phyloP scores from a whole-genome alignment of 2,888 invertebrate genomes.

The Chesias legatella region DNA sequence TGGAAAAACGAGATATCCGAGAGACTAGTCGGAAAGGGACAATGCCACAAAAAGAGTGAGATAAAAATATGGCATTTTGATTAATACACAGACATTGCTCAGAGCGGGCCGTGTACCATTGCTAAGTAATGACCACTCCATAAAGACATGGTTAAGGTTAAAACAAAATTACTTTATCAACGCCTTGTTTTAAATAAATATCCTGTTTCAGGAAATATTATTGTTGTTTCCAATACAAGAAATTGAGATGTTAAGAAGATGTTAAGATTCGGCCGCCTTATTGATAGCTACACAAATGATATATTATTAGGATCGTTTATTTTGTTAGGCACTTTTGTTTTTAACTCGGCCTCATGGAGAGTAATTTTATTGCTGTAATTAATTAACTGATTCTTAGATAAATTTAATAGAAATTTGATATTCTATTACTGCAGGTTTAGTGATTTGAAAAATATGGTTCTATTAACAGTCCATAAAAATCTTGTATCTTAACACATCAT shows the following conservation, averaged over 20 bases:
- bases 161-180: constrained; percentile 81
- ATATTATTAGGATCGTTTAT: constrained; percentile 67
- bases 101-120: constrained; percentile 79
- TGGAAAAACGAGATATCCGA: constrained; percentile 69
- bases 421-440: constrained; percentile 27
- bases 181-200: constrained; percentile 81
- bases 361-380: constrained; percentile 50
- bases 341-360: constrained; percentile 42
- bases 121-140: constrained; percentile 81
- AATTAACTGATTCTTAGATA: constrained; percentile 47
- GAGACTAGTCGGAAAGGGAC: constrained; percentile 67
- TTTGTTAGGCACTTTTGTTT: constrained; percentile 48
- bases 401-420: constrained; percentile 43
- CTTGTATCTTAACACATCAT: constrained; percentile 22
- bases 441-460: constrained; percentile 17
- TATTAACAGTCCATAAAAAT: constrained; percentile 25
- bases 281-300: constrained; percentile 76
- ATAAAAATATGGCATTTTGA: constrained; percentile 78
- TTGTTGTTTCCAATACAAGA: constrained; percentile 78
- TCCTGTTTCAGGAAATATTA: constrained; percentile 81
- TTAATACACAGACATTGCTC: constrained; percentile 79
- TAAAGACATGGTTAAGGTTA: constrained; percentile 81
- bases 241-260: constrained; percentile 76
- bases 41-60: constrained; percentile 57
- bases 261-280: constrained; percentile 73